These are phyloP conservation scores for Oophaga sylvatica DNA, from an alignment of 2,797 vertebrate genomes.

Conservation along the genomic window DNA sequence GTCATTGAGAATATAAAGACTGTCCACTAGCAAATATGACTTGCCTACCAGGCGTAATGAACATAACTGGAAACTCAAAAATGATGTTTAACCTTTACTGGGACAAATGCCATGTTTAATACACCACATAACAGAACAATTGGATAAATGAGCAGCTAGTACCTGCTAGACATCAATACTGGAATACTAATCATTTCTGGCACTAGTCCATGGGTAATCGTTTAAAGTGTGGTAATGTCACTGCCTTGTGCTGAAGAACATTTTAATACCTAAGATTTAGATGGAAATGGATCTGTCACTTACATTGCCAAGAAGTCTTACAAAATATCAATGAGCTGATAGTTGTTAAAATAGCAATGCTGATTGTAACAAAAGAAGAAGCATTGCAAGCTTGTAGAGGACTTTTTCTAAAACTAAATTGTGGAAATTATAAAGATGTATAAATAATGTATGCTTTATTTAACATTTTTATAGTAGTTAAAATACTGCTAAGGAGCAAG, in stretches of 20 bases:
- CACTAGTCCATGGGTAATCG: slow-evolving; percentile 21
- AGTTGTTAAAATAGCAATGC: slow-evolving; percentile 12
- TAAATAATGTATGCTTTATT: too few species aligned
- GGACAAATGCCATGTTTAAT: slow-evolving; percentile 31
- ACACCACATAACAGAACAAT: not conserved
- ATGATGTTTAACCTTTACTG: slow-evolving; percentile 29
- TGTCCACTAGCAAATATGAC: slow-evolving; percentile 11
- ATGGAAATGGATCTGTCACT: slow-evolving; percentile 14
- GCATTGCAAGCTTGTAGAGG: not conserved
- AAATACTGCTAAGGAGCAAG: too few species aligned
- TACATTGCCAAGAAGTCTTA: not conserved
- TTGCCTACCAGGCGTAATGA: slow-evolving; percentile 11
- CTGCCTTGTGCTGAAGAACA: slow-evolving; percentile 25
- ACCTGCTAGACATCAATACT: slow-evolving; percentile 21
- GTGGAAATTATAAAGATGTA: too few species aligned
- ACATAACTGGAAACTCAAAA: slow-evolving; percentile 17
- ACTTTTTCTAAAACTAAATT: not conserved
- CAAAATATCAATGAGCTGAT: slow-evolving; percentile 12
- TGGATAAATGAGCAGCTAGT: slow-evolving; percentile 29
- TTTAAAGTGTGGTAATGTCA: slow-evolving; percentile 21
- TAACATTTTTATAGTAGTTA: too few species aligned
- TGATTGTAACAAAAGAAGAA: not conserved
- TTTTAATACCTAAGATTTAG: slow-evolving; percentile 33
- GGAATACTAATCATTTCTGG: slow-evolving; percentile 23
- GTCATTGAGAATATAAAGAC: slow-evolving; percentile 1